Base-by-base conservation (phyloP, 92 coral and sea anemone genomes). In the Plumapathes pennacea region DNA sequence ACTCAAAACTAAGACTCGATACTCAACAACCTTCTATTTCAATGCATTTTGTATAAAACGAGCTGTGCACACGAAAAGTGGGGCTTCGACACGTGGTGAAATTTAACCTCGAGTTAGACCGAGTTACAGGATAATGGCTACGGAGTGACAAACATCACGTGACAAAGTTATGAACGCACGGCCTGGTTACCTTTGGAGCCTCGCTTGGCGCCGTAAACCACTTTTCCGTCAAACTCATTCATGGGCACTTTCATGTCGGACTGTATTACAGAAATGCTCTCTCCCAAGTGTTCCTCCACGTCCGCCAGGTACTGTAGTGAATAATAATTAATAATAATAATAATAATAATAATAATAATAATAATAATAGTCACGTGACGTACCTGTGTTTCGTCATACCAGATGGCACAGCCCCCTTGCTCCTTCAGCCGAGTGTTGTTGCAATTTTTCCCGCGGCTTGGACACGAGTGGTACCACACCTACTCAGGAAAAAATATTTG, bases 301-400 rank as follows among this genome's bases (percentile, higher is more conserved):
- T 86, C 96, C 10, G 57, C 64, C 37, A 86, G 69, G 55, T 87
- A 91, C 97, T 86, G 61, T 5, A 39, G 12, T 14, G 20, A 38
- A 47, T 13, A 54, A 29, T 3, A 10, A 13, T n/a, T 9, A 25
- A 9, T 24, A 1, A 1, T 1, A 3, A 7, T 23, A 28, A 10
- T 2, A 32, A 18, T 46, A 12, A 10, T 10, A 19, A 13, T 24
- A 25, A 10, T 12, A 22, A 3, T 0, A 25, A n/a, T n/a, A n/a
- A n/a, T n/a, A n/a, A n/a, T n/a, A n/a, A n/a, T n/a, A n/a, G n/a
- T n/a, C n/a, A n/a, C n/a, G 9, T 0, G 36, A 9, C 26, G 31
- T 84, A 92, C 98, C 98, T 92, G 82, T 17, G 54, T 32, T 64
- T 92, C 98, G 77, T 92, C 87, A 57, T 88, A 92, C 98, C 98